These are phyloP conservation scores for Cryptocephalus moraei DNA, from an alignment of 2,888 invertebrate species.

Conservation along the genomic window DNA sequence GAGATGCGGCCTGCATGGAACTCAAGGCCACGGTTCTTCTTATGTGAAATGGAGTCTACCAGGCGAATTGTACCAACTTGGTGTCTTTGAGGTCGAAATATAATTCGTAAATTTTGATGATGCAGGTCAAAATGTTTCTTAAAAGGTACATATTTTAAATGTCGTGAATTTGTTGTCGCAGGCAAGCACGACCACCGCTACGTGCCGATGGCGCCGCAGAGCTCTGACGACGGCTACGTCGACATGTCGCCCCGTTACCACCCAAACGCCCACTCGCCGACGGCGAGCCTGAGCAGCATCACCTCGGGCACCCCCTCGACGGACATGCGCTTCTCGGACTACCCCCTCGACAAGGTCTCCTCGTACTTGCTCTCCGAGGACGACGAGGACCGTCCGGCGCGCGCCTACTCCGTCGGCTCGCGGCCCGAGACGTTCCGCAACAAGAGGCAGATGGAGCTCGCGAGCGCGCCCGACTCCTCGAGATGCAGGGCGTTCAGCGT, in stretches of 20 bases:
- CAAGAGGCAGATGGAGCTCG: slow-evolving; percentile 27
- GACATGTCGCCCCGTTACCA: slow-evolving; percentile 43
- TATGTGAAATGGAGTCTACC: no score
- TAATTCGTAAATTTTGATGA: no score
- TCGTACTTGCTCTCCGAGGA: slow-evolving; percentile 59
- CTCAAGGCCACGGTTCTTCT: no score
- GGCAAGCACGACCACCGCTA: slow-evolving; percentile 31
- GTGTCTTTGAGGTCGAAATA: no score
- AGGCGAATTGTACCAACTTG: no score
- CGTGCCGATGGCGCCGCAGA: slow-evolving; percentile 60
- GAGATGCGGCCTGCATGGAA: no score
- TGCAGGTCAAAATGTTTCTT: no score
- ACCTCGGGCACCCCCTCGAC: slow-evolving; percentile 76
- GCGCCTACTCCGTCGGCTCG: slow-evolving; percentile 81
- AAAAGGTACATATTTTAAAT: no score
- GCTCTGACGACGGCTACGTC: slow-evolving; percentile 44
- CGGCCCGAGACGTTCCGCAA: slow-evolving; percentile 47
- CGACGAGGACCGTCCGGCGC: slow-evolving; percentile 47
- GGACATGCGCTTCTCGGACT: slow-evolving; percentile 65
- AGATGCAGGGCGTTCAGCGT: slow-evolving; percentile 69
- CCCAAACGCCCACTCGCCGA: slow-evolving; percentile 44
- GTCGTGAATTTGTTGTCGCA: background rate
- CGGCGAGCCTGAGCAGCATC: slow-evolving; percentile 62
- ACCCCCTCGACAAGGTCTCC: slow-evolving; percentile 70
- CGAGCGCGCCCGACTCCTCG: slow-evolving; percentile 39